phyloP scores from a whole-genome alignment of 1,140 invertebrate genomes.

The Callitettix versicolor region DNA sequence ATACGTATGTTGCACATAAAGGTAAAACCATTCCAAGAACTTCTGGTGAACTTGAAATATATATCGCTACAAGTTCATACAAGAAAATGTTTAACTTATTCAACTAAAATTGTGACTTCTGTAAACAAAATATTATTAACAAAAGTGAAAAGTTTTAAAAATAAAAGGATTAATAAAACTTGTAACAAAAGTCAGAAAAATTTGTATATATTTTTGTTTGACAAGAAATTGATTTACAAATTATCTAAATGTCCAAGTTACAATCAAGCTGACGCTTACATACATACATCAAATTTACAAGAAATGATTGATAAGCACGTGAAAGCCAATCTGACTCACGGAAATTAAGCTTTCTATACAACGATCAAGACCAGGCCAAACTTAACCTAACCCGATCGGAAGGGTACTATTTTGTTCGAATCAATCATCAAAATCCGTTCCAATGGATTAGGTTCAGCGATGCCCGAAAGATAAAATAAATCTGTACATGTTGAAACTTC shows the following conservation, averaged over 20 bases:
- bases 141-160: no score
- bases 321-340: not conserved
- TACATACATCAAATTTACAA: conserved; percentile 22
- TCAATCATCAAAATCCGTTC: not conserved
- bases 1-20: no score
- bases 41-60: no score
- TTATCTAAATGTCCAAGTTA: conserved; percentile 9
- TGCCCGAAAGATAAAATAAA: no score
- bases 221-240: conserved; percentile 16
- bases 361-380: conserved; percentile 25
- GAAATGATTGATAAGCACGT: conserved; percentile 20
- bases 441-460: no score
- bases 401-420: conserved; percentile 23
- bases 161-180: not conserved
- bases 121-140: no score
- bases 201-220: conserved; percentile 16
- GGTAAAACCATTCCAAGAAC: no score
- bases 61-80: no score
- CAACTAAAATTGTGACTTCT: no score
- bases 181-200: conserved; percentile 19
- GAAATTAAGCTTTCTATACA: not conserved
- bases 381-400: conserved; percentile 38
- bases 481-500: no score
- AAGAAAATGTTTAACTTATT: no score
- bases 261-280: conserved; percentile 19